Conservation (phyloP, 2,888 invertebrate genomes). For the Lepetodrilus schrolli region DNA sequence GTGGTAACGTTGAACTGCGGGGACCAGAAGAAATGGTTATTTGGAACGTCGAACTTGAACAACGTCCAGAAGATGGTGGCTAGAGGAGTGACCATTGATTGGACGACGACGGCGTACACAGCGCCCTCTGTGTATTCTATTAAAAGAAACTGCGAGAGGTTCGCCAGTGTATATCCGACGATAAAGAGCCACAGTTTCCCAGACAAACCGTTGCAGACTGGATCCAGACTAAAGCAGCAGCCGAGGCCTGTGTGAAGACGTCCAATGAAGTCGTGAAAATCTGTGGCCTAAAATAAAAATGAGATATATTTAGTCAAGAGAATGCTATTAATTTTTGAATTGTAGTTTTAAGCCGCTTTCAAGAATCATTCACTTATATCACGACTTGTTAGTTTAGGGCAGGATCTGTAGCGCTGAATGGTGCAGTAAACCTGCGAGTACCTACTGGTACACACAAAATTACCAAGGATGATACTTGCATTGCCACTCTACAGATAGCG, state of each 20-base stretch:
- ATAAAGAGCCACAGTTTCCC: slow-evolving; percentile 54
- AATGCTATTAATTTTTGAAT: no score
- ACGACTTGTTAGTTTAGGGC: no score
- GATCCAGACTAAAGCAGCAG: slow-evolving; percentile 30
- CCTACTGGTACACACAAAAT: no score
- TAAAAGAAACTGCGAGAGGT: slow-evolving; percentile 58
- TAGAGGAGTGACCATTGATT: slow-evolving; percentile 55
- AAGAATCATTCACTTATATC: no score
- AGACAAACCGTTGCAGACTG: slow-evolving; percentile 36
- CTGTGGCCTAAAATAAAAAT: slow-evolving; percentile 45
- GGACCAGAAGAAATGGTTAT: slow-evolving; percentile 49
- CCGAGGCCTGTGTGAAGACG: slow-evolving; percentile 10
- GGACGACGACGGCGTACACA: slow-evolving; percentile 57
- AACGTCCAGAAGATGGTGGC: slow-evolving; percentile 64
- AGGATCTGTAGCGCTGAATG: no score
- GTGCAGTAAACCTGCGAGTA: no score
- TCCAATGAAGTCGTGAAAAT: slow-evolving; percentile 39
- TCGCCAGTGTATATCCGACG: slow-evolving; percentile 46
- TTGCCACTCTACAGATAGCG: no score
- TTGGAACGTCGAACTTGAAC: slow-evolving; percentile 49
- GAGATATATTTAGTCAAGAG: no score
- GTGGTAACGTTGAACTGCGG: slow-evolving; percentile 57
- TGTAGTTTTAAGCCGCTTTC: no score
- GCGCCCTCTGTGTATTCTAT: slow-evolving; percentile 63
- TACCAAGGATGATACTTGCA: no score